Conservation (phyloP, 2,888 invertebrate species). For the Diaprepes abbreviatus region DNA sequence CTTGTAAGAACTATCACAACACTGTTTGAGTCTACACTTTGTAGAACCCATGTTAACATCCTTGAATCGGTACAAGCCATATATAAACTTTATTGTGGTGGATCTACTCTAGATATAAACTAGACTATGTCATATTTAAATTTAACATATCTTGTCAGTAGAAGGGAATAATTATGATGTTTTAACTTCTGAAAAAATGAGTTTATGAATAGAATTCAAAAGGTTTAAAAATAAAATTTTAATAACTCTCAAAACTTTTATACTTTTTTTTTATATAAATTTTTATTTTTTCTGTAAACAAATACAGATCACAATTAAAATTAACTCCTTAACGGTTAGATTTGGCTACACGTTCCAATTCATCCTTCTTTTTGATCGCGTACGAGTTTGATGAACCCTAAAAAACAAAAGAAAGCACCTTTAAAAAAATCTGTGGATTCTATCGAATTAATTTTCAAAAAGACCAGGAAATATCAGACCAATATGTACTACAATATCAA, state of each 20-base stretch:
- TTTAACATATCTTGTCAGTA: no score
- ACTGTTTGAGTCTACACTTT: no score
- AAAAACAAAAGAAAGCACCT: constrained; percentile 50
- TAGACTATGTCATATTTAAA: no score
- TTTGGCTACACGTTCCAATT: constrained; percentile 99
- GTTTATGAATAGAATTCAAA: no score
- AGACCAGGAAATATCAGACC: constrained; percentile 4
- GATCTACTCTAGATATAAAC: no score
- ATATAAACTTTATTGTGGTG: no score
- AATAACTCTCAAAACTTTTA: not conserved
- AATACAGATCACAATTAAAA: constrained; percentile 36
- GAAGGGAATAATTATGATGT: no score
- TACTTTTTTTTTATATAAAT: constrained; percentile 25
- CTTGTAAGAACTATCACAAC: no score
- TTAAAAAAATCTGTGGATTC: constrained; percentile 38
- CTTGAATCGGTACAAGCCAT: no score
- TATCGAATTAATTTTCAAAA: no score
- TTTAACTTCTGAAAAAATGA: no score
- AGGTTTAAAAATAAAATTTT: constrained; percentile 7
- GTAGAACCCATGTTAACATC: no score
- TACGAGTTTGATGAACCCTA: constrained; percentile 99
- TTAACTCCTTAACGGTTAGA: constrained; percentile 93
- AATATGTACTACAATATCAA: constrained; percentile 28
- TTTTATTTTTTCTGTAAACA: constrained; percentile 39
- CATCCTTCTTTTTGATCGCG: constrained; percentile 99